Conservation (phyloP, 2,888 invertebrate genomes). For the Temnothorax rugatulus region DNA sequence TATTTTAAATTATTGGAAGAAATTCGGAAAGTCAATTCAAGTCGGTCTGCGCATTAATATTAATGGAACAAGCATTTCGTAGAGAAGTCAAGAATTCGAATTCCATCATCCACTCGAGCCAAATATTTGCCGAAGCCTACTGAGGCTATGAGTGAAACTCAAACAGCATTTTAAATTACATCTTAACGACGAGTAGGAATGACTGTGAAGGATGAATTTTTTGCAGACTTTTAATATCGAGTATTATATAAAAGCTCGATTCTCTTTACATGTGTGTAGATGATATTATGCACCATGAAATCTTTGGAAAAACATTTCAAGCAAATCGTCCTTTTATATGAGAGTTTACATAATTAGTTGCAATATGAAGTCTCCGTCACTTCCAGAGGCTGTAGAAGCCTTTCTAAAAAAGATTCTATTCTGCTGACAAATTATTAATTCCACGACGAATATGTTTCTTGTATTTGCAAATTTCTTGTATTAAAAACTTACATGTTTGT, state of each 20-base stretch:
- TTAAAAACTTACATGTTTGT: background rate
- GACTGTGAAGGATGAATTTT: background rate
- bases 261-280: too few relatives aligned
- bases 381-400: background rate
- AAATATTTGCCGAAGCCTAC: conserved; percentile 25
- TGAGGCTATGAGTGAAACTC: conserved; percentile 4
- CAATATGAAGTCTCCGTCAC: background rate
- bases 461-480: background rate
- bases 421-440: background rate
- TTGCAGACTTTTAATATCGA: background rate
- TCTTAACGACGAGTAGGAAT: background rate
- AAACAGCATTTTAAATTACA: conserved; percentile 43
- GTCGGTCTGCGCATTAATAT: background rate
- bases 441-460: background rate
- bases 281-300: background rate
- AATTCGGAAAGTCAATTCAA: background rate
- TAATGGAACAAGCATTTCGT: conserved; percentile 3
- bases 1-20: background rate
- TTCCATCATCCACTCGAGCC: conserved; percentile 12
- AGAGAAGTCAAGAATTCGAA: conserved; percentile 11
- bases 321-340: background rate
- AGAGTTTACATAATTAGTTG: background rate
- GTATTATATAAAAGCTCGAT: background rate
- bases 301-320: background rate
- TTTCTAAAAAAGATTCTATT: background rate